phyloP scores from a whole-genome alignment of 2,113 vertebrate genomes.

The Serranochromis macrocephalus region DNA sequence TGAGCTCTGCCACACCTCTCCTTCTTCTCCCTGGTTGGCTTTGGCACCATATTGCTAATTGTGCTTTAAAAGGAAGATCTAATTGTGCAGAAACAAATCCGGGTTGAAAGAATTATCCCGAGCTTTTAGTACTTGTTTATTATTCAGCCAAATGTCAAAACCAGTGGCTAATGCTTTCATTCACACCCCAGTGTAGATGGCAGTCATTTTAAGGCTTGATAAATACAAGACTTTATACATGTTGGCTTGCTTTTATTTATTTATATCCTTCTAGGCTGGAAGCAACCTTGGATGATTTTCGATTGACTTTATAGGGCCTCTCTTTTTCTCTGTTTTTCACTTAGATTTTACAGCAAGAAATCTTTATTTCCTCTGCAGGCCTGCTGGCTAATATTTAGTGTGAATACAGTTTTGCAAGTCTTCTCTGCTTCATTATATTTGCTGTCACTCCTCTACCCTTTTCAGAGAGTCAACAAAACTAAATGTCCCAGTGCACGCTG shows the following conservation, averaged over 20 bases:
- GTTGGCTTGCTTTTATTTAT: not conserved
- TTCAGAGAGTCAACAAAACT: slow-evolving; percentile 15
- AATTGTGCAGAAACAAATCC: slow-evolving; percentile 50
- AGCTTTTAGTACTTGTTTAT: slow-evolving; percentile 48
- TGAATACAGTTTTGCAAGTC: slow-evolving; percentile 1
- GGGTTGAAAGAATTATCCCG: slow-evolving; percentile 17
- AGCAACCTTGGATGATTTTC: not conserved
- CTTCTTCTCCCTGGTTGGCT: not conserved
- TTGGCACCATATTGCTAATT: slow-evolving; percentile 29
- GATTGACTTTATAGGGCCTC: not conserved
- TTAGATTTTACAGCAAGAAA: not conserved
- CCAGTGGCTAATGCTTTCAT: slow-evolving; percentile 10
- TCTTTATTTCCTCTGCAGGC: not conserved
- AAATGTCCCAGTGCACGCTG: not conserved
- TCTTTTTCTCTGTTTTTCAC: not conserved
- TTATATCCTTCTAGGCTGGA: not conserved
- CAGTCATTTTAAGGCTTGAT: slow-evolving; percentile 2
- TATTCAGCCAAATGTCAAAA: slow-evolving; percentile 38
- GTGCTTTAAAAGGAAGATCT: slow-evolving; percentile 35
- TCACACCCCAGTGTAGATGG: not conserved
- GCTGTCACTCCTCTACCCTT: not conserved
- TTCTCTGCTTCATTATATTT: not conserved
- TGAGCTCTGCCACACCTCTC: not conserved
- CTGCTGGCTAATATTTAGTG: not conserved
- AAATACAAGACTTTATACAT: not conserved